Base-by-base conservation (phyloP, 1,140 invertebrate species). In the Mya arenaria region DNA sequence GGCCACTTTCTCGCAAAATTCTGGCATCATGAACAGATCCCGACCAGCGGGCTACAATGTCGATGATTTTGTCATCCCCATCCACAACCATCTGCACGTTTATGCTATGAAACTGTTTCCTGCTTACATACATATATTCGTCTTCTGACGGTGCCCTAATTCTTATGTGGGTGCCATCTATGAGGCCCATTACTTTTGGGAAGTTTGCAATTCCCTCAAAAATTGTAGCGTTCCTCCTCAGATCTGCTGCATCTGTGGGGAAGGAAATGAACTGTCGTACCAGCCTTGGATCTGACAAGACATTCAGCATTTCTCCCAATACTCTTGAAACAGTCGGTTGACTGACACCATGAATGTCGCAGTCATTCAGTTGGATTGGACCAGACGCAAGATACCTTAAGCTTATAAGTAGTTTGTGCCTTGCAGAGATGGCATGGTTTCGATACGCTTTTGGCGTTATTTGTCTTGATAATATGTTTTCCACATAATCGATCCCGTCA, bases 141-240 rank as follows among this genome's bases (percentile, higher is more conserved):
- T 88, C 90, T 44, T 19, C 32, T 91, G 74, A 19, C 92, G 94
- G 80, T 88, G 92, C 78, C 92, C 93, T 90, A 83, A 91, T 92
- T 5, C 85, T 66, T 19, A 94, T 73, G 85, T 95, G 94, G 79
- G 94, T 94, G 0, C 94, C 94, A 88, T 94, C 94, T 8, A 94
- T 84, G 15, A 92, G 85, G 4, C 92, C 93, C 25, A 93, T 69
- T 84, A 92, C 93, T 71, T 93, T 90, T 28, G 93, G 93, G 86
- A 94, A 93, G 15, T 66, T n/a, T 13, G 60, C 41, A 5, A 48
- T 36, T 13, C 13, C 10, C 39, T 79, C 79, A 63, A 80, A 85
- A 0, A 28, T 56, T 15, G 58, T 37, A 28, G 41, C 81, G 4
- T 60, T 60, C 17, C 2, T 23, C 17, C 15, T 25, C 15, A 39